Evolutionary conservation across 2,888 invertebrate species (phyloP).

Genomic region (Zygogramma bicolorata): DNA sequence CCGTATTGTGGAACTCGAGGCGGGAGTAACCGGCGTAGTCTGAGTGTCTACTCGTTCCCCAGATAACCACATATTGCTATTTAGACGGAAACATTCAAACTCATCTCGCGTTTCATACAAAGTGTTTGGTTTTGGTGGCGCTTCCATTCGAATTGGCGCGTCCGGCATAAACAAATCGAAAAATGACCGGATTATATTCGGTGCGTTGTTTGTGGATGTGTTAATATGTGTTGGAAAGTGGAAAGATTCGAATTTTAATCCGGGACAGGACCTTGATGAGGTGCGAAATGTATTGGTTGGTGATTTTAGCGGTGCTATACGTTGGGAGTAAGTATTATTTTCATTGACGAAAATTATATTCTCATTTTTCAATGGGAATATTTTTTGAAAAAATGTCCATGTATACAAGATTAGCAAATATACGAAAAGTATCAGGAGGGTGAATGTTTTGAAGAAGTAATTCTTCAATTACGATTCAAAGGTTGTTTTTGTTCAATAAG

Average conservation of each 20-base stretch:
- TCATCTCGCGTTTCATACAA: conserved; percentile 3
- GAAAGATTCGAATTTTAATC: background rate
- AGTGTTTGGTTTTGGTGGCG: background rate
- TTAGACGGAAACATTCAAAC: background rate
- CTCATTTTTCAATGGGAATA: too few relatives aligned
- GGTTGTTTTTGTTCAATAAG: too few relatives aligned
- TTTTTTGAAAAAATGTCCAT: too few relatives aligned
- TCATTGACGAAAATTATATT: too few relatives aligned
- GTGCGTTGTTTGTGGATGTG: background rate
- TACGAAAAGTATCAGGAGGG: too few relatives aligned
- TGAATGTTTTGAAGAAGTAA: too few relatives aligned
- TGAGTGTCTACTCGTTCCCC: conserved; percentile 13
- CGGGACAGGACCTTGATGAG: background rate
- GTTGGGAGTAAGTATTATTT: background rate
- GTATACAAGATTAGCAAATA: too few relatives aligned
- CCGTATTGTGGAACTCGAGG: background rate
- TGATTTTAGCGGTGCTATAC: background rate
- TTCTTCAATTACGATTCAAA: too few relatives aligned
- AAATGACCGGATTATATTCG: background rate
- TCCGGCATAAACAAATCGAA: background rate
- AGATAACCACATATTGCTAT: conserved; percentile 9
- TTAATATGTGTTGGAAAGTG: background rate
- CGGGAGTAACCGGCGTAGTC: conserved; percentile 6
- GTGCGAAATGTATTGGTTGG: background rate
- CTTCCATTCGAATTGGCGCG: background rate